A percentile compares a stretch with the other conserved stretches of the same genome.
phyloP scores from a whole-genome alignment of 1,140 invertebrate genomes.

The Babylonia areolata region DNA sequence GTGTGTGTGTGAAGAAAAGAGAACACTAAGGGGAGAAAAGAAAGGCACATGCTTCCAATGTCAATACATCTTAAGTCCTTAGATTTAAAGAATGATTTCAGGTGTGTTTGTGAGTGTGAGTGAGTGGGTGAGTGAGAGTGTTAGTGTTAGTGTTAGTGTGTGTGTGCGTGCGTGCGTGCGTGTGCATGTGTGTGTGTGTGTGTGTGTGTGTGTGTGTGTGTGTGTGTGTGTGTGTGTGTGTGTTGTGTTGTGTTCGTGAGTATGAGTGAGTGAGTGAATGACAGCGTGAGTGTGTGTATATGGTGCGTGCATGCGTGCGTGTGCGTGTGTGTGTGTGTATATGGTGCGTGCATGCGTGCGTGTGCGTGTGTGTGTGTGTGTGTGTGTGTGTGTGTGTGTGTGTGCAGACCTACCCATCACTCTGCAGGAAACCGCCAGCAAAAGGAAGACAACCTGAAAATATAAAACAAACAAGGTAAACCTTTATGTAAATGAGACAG shows the following conservation, averaged over 20 bases:
- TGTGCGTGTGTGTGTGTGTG: not conserved
- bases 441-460: too few relatives aligned
- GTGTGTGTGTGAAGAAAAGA: too few relatives aligned
- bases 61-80: not conserved
- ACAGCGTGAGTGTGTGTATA: not conserved
- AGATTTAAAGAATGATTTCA: not conserved
- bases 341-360: not conserved
- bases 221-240: too few relatives aligned
- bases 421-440: too few relatives aligned
- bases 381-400: not conserved
- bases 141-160: too few relatives aligned
- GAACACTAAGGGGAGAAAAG: not conserved
- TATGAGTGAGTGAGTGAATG: too few relatives aligned
- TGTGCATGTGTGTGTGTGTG: constrained; percentile 8
- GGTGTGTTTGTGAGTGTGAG: constrained; percentile 8
- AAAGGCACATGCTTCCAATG: too few relatives aligned
- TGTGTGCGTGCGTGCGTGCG: not conserved
- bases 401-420: too few relatives aligned
- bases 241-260: too few relatives aligned
- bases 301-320: not conserved
- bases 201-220: not conserved
- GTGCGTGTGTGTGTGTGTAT: not conserved
- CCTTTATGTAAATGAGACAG: not conserved
- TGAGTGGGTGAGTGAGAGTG: not conserved
- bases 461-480: too few relatives aligned